A percentile compares a stretch with the other conserved stretches of the same genome.
These are phyloP conservation scores for Tragelaphus scriptus DNA, from an alignment of 2,113 vertebrate genomes.

Conservation along the genomic window DNA sequence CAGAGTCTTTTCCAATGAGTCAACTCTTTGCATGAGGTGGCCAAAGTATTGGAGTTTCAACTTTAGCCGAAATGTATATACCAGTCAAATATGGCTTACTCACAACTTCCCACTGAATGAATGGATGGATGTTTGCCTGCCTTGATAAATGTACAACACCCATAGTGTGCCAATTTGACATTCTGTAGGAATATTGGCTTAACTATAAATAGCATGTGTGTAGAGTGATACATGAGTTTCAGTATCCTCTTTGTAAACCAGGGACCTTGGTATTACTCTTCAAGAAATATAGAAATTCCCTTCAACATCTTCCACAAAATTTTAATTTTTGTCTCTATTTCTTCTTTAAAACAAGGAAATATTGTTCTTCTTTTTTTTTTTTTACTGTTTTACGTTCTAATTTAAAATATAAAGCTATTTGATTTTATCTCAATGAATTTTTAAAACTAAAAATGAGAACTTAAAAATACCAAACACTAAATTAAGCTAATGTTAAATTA, in stretches of 20 bases:
- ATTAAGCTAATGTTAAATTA: background rate
- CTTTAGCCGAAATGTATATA: background rate
- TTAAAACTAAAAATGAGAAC: constrained; percentile 42
- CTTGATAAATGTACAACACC: background rate
- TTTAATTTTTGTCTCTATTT: background rate
- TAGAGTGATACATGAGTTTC: background rate
- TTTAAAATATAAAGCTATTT: constrained; percentile 24
- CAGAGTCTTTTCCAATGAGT: no score
- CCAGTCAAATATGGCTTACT: background rate
- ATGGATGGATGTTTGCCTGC: background rate
- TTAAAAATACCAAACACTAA: background rate
- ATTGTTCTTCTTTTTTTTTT: background rate
- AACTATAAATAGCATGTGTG: background rate
- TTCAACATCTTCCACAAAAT: background rate
- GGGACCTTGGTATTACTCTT: background rate
- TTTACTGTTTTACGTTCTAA: constrained; percentile 15
- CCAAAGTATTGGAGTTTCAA: no score
- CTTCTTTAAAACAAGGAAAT: constrained; percentile 23
- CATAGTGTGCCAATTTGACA: background rate
- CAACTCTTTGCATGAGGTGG: no score
- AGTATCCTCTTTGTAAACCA: background rate
- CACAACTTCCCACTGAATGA: background rate
- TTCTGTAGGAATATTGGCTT: background rate
- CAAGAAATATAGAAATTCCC: background rate
- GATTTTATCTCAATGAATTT: background rate